Conservation (phyloP, 2,888 invertebrate genomes). For the Galerucella nymphaeae region DNA sequence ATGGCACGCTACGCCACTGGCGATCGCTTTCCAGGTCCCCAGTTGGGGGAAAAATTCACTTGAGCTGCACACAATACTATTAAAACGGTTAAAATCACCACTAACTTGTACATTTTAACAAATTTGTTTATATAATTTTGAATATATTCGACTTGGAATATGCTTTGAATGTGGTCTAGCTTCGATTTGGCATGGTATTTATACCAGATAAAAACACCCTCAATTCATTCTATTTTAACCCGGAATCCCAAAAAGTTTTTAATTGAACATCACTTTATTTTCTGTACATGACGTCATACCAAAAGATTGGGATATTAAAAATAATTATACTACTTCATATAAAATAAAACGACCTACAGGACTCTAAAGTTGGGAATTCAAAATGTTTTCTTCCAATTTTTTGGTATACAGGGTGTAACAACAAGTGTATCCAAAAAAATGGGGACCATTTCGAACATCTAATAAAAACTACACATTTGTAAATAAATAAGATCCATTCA, state of each 20-base stretch:
- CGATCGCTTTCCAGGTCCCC: slow-evolving; percentile 7
- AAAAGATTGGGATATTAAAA: too few species aligned
- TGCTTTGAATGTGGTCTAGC: background rate
- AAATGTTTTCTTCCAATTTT: too few species aligned
- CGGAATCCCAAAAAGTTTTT: slow-evolving; percentile 2
- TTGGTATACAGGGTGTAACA: too few species aligned
- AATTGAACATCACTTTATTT: background rate
- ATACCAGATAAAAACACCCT: background rate
- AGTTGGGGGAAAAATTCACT: background rate
- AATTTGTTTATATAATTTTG: background rate
- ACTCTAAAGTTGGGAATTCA: too few species aligned
- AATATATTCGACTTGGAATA: background rate
- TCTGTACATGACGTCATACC: background rate
- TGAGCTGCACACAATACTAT: background rate
- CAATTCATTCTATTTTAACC: background rate
- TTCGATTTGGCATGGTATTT: background rate
- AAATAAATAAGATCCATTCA: too few species aligned
- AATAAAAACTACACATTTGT: too few species aligned
- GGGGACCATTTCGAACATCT: too few species aligned
- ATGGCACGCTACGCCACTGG: too few species aligned
- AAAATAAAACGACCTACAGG: too few species aligned
- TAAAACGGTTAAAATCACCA: background rate
- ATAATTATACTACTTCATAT: too few species aligned
- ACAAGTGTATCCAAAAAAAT: too few species aligned
- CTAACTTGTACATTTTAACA: background rate